Conservation (phyloP, 2,113 vertebrate species). For the Mus spicilegus region DNA sequence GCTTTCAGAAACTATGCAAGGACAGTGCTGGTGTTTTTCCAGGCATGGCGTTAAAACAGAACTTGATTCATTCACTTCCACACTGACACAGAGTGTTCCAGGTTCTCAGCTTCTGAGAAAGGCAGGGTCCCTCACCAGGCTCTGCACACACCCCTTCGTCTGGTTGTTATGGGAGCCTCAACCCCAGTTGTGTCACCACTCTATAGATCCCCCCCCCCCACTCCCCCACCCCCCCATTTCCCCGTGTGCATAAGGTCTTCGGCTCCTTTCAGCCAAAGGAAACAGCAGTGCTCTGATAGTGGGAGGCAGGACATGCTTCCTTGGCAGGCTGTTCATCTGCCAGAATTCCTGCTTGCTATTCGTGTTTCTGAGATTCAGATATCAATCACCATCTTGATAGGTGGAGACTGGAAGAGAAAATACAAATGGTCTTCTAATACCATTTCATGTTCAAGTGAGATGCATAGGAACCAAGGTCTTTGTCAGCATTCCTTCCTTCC, state of each 20-base stretch:
- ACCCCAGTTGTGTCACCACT: conserved; percentile 53
- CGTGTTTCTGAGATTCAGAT: conserved; percentile 3
- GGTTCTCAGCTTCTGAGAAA: conserved; percentile 41
- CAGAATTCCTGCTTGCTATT: conserved; percentile 1
- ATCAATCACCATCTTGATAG: conserved; percentile 62
- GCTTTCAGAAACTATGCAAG: conserved; percentile 45
- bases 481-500: neutral
- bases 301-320: conserved; percentile 59
- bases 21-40: conserved; percentile 55
- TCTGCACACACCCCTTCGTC: conserved; percentile 47
- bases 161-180: conserved; percentile 66
- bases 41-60: conserved; percentile 35
- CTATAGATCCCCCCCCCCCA: neutral
- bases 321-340: conserved; percentile 65
- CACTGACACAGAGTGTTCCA: conserved; percentile 61
- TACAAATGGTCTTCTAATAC: conserved; percentile 59
- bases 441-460: conserved; percentile 26
- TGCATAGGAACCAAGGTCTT: conserved; percentile 22
- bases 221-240: too few species aligned
- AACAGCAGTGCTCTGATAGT: conserved; percentile 63
- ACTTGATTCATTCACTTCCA: conserved; percentile 63
- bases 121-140: conserved; percentile 31
- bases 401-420: conserved; percentile 68
- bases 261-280: conserved; percentile 29
- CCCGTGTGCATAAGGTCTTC: conserved; percentile 18